phyloP scores from a whole-genome alignment of 1,140 invertebrate species.

The Acromyrmex charruanus region DNA sequence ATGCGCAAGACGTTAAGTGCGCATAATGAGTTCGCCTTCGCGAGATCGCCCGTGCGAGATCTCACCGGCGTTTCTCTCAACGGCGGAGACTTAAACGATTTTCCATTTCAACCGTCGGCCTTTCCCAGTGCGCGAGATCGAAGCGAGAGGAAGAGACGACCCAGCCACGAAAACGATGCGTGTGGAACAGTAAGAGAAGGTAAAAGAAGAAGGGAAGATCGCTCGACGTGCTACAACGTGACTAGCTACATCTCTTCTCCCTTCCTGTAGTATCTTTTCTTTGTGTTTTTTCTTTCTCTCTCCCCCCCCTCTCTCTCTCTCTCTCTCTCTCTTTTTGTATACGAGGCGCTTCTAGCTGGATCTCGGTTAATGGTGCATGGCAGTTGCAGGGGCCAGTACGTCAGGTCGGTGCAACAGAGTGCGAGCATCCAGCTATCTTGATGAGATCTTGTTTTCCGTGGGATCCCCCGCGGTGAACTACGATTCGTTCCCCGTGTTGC shows the following conservation, averaged over 20 bases:
- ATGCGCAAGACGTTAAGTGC: conserved; percentile 24
- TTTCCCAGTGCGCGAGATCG: conserved; percentile 44
- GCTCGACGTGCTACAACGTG: conserved; percentile 58
- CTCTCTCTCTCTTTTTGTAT: conserved; percentile 53
- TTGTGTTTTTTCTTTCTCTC: not conserved
- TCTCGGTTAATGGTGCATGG: conserved; percentile 80
- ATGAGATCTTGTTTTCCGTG: conserved; percentile 85
- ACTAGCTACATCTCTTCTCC: conserved; percentile 59
- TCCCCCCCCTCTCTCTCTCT: not conserved
- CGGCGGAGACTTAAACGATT: conserved; percentile 35
- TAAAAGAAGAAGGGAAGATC: conserved; percentile 30
- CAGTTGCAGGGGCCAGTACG: conserved; percentile 74
- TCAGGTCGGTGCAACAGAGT: conserved; percentile 77
- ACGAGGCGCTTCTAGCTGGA: conserved; percentile 62
- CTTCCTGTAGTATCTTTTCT: conserved; percentile 29
- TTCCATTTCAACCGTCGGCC: conserved; percentile 45
- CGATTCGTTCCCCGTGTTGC: conserved; percentile 81
- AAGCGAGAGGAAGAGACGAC: conserved; percentile 11
- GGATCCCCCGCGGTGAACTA: conserved; percentile 80
- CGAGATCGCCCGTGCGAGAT: conserved; percentile 20
- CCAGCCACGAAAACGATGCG: conserved; percentile 22
- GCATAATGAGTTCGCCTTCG: conserved; percentile 46
- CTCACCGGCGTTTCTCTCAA: conserved; percentile 25
- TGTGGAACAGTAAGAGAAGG: conserved; percentile 11
- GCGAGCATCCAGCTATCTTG: conserved; percentile 83